Conservation (phyloP, 2,113 vertebrate genomes). For the Limanda limanda region DNA sequence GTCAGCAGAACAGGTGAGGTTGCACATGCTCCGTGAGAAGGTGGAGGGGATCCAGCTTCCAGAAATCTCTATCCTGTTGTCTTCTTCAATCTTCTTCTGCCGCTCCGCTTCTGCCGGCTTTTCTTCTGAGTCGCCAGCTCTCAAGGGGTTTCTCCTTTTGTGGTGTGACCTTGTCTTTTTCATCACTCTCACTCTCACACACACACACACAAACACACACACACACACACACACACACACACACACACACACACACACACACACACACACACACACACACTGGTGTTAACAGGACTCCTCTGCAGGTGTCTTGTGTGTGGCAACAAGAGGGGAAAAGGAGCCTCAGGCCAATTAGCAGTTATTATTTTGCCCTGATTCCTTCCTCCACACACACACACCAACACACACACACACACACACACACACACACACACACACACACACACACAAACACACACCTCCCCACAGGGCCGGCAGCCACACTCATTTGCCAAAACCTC, state of each 20-base stretch:
- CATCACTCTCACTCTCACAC: constrained; percentile 33
- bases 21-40: constrained; percentile 56
- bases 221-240: constrained; percentile 37
- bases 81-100: constrained; percentile 40
- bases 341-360: constrained; percentile 82
- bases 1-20: constrained; percentile 91
- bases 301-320: constrained; percentile 66
- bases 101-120: constrained; percentile 47
- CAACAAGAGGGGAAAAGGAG: constrained; percentile 56
- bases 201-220: constrained; percentile 37
- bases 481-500: constrained; percentile 47
- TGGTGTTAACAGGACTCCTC: constrained; percentile 56
- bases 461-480: constrained; percentile 35
- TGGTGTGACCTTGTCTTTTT: constrained; percentile 64
- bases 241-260: constrained; percentile 35
- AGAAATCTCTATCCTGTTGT: constrained; percentile 51
- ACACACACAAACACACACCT: constrained; percentile 26
- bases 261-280: constrained; percentile 33
- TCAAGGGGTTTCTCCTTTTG: constrained; percentile 48
- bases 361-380: constrained; percentile 72
- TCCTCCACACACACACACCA: constrained; percentile 24
- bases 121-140: constrained; percentile 18
- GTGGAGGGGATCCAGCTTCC: constrained; percentile 48
- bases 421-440: constrained; percentile 14
- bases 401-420: constrained; percentile 17